Conservation (phyloP, 2,113 vertebrate genomes). For the Atherinomorus stipes region DNA sequence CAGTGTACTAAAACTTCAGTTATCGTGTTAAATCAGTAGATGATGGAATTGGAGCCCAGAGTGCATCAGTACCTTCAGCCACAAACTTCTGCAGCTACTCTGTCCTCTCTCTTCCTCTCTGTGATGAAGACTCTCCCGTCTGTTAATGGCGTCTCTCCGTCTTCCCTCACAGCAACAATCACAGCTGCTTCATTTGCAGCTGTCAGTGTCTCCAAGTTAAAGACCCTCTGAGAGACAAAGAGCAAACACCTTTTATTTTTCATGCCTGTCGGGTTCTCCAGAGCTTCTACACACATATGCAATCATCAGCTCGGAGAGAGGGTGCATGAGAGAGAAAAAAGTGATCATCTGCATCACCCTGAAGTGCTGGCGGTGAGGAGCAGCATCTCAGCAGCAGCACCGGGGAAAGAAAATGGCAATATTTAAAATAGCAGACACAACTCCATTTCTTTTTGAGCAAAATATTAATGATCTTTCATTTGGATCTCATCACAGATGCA, state of each 20-base stretch:
- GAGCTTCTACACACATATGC: constrained; percentile 36
- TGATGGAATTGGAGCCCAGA: not conserved
- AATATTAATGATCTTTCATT: constrained; percentile 88
- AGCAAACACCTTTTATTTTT: constrained; percentile 60
- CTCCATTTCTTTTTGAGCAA: constrained; percentile 80
- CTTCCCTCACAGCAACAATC: constrained; percentile 49
- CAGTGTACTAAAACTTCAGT: no score
- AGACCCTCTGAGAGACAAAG: constrained; percentile 71
- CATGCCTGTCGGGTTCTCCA: constrained; percentile 52
- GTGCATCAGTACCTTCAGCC: constrained; percentile 10
- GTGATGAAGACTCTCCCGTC: constrained; percentile 15
- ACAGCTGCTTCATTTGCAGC: constrained; percentile 55
- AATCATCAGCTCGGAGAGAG: constrained; percentile 45
- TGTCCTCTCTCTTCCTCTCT: not conserved
- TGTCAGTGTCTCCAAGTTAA: constrained; percentile 68
- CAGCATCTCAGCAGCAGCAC: constrained; percentile 46
- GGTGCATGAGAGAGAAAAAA: constrained; percentile 31
- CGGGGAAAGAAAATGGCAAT: constrained; percentile 61
- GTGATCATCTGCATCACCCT: constrained; percentile 65
- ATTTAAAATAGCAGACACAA: constrained; percentile 71
- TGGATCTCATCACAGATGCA: constrained; percentile 89
- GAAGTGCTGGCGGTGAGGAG: constrained; percentile 52
- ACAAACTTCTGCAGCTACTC: constrained; percentile 29
- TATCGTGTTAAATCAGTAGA: no score
- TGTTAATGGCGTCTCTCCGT: constrained; percentile 51